These are phyloP conservation scores for Idris sp. DNA, from an alignment of 1,140 invertebrate genomes.

Conservation along the genomic window DNA sequence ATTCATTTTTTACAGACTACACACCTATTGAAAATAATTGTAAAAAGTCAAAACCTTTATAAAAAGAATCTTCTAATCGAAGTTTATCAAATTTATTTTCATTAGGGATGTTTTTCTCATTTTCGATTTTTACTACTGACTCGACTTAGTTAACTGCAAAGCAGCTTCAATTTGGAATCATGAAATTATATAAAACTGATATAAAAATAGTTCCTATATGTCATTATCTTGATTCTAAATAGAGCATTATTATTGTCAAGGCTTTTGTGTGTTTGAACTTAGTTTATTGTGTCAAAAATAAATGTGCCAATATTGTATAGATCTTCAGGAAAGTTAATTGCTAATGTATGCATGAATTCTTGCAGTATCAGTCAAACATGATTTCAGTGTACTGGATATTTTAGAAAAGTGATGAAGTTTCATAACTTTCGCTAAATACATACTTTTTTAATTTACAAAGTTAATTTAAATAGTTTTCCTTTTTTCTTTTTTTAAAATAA, in stretches of 20 bases:
- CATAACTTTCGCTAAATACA: no score
- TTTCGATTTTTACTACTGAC: no score
- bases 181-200: constrained; percentile 31
- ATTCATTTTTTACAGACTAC: no score
- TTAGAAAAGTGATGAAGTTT: constrained; percentile 38
- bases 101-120: no score
- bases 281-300: constrained; percentile 36
- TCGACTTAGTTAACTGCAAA: constrained; percentile 21
- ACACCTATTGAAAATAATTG: no score
- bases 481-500: background rate
- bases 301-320: constrained; percentile 51
- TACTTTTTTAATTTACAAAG: constrained; percentile 7
- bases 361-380: constrained; percentile 19
- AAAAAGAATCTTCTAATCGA: no score
- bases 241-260: constrained; percentile 23
- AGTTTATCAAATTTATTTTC: no score
- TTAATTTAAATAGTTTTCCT: no score
- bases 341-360: constrained; percentile 25
- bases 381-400: constrained; percentile 43
- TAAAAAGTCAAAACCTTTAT: no score
- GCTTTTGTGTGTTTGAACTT: constrained; percentile 33
- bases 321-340: constrained; percentile 45
- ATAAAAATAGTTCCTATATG: constrained; percentile 54
- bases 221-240: constrained; percentile 31
- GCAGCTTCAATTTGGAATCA: constrained; percentile 16